phyloP scores from a whole-genome alignment of 2,888 invertebrate species.

The Hirudinaria manillensis region DNA sequence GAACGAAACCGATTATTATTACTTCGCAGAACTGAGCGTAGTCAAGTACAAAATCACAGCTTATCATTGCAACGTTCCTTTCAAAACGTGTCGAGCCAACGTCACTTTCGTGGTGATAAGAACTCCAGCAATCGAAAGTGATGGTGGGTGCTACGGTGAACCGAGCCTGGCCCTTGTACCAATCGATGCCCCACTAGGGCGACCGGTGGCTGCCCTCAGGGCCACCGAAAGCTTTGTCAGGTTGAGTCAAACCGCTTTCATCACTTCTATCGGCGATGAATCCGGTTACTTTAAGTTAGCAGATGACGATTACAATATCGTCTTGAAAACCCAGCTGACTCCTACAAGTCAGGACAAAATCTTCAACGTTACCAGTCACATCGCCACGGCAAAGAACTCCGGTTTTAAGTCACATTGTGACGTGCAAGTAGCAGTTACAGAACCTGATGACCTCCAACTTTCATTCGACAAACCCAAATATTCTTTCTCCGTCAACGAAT shows the following conservation, averaged over 20 bases:
- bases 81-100: background rate
- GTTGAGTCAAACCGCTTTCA: background rate
- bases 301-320: background rate
- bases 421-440: too few relatives aligned
- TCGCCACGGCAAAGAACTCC: too few relatives aligned
- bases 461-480: too few relatives aligned
- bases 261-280: background rate
- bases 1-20: background rate
- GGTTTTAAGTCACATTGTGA: too few relatives aligned
- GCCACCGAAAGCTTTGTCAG: background rate
- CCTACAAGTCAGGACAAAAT: too few relatives aligned
- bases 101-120: background rate
- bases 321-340: background rate
- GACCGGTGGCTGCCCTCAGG: background rate
- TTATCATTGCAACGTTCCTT: background rate
- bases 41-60: background rate
- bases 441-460: too few relatives aligned
- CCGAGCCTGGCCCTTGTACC: background rate
- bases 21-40: background rate
- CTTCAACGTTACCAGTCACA: too few relatives aligned
- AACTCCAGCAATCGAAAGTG: too few relatives aligned
- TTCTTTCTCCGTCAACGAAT: conserved; percentile 5
- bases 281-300: background rate
- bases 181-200: background rate
- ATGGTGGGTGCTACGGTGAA: background rate